Conservation (phyloP, 1,140 invertebrate genomes). For the Drosophila oshimai region DNA sequence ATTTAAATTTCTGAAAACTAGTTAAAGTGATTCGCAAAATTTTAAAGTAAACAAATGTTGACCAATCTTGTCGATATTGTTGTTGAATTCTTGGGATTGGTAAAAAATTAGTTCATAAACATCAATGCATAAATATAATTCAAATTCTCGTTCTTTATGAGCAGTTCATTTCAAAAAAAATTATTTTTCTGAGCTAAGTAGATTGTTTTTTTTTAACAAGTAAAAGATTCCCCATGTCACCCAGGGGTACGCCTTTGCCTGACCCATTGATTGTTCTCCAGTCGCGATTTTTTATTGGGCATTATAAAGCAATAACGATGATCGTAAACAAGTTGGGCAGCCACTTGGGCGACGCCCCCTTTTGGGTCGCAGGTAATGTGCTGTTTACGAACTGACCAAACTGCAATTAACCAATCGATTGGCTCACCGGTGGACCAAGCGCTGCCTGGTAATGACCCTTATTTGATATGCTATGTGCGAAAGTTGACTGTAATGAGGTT, state of each 20-base stretch:
- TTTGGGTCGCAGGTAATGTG: constrained; percentile 35
- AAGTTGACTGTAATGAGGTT: constrained; percentile 17
- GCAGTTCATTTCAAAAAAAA: too few relatives aligned
- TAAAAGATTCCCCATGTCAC: not conserved
- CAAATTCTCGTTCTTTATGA: too few relatives aligned
- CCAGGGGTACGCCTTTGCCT: not conserved
- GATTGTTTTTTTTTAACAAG: not conserved
- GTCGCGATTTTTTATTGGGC: constrained; percentile 38
- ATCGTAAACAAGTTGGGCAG: constrained; percentile 49
- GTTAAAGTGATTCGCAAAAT: too few relatives aligned
- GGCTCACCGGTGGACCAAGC: not conserved
- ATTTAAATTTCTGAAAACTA: too few relatives aligned
- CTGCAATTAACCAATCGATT: constrained; percentile 29
- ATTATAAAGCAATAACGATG: constrained; percentile 72
- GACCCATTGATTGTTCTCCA: constrained; percentile 28
- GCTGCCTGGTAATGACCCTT: constrained; percentile 23
- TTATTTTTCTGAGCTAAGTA: too few relatives aligned
- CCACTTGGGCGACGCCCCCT: constrained; percentile 43
- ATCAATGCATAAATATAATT: too few relatives aligned
- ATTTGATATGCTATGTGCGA: constrained; percentile 32
- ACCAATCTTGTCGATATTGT: too few relatives aligned
- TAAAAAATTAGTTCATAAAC: too few relatives aligned
- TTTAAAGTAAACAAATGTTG: too few relatives aligned
- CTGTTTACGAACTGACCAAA: constrained; percentile 43
- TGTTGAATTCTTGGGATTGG: too few relatives aligned